Percentiles rank a stretch among this genome's conserved stretches.
Evolutionary conservation across 2,888 invertebrate genomes (phyloP).

Genomic region (Disparrhopalites patrizii): DNA sequence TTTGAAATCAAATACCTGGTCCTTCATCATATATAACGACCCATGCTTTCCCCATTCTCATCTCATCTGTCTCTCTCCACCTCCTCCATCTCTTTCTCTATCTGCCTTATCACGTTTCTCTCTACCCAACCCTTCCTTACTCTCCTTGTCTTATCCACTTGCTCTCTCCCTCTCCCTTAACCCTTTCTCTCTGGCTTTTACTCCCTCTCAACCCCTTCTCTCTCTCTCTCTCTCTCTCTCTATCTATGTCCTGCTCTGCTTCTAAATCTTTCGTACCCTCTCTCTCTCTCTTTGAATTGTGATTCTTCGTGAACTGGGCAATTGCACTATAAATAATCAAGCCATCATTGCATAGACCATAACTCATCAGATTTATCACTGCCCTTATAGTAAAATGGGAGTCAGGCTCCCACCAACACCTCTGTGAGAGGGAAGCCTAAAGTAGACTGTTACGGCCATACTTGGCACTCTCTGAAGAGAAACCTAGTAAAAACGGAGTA

Average conservation of each 20-base stretch:
- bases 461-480: neutral
- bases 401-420: neutral
- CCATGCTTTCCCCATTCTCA: neutral
- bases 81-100: neutral
- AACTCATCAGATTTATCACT: constrained; percentile 17
- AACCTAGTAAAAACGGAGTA: too few species aligned
- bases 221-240: too few species aligned
- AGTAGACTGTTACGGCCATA: neutral
- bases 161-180: too few species aligned
- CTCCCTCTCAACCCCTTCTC: neutral
- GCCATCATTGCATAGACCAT: constrained; percentile 19
- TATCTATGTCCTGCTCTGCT: neutral
- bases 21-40: neutral
- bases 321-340: constrained; percentile 27
- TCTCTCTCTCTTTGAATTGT: neutral
- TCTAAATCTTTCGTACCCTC: neutral
- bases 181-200: neutral
- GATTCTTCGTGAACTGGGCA: too few species aligned
- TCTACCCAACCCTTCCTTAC: neutral
- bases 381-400: neutral
- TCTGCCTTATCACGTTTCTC: too few species aligned
- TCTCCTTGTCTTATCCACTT: neutral
- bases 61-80: too few species aligned
- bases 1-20: constrained; percentile 14
- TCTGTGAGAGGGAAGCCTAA: too few species aligned